Evolutionary conservation across 2,797 vertebrate genomes (phyloP).

Genomic region (Chromis chromis): DNA sequence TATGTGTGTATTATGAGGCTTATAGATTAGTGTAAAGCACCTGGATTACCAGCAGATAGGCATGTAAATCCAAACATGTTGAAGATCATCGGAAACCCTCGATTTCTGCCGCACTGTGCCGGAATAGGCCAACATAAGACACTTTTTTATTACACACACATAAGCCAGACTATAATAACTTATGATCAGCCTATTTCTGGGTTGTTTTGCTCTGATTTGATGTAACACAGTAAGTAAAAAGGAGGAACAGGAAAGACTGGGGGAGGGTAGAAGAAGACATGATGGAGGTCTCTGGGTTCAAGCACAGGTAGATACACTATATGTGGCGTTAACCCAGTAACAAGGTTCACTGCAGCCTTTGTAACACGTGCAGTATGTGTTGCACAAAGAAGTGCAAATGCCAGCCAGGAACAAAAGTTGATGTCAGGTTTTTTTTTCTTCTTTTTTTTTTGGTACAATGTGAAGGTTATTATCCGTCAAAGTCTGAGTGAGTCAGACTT

Average conservation of each 20-base stretch:
- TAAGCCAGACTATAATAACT: neutral
- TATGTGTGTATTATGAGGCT: conserved; percentile 27
- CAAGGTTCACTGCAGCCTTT: neutral
- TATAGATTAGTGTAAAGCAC: conserved; percentile 43
- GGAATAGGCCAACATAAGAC: neutral
- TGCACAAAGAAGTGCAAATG: neutral
- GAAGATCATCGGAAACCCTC: neutral
- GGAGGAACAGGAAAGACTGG: neutral
- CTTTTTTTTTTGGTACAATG: neutral
- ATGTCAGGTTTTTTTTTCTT: conserved; percentile 7
- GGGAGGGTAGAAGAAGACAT: conserved; percentile 2
- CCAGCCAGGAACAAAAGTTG: conserved; percentile 10
- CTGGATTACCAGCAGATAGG: conserved; percentile 18
- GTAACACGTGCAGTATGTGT: neutral
- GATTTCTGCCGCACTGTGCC: neutral
- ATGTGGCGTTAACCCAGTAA: conserved; percentile 6
- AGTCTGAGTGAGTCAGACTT: conserved; percentile 35
- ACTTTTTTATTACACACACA: neutral
- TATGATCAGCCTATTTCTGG: neutral
- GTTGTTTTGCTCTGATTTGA: conserved; percentile 5
- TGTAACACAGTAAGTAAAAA: neutral
- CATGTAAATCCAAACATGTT: conserved; percentile 1
- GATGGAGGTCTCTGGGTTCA: neutral
- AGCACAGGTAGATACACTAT: neutral
- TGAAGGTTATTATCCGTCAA: conserved; percentile 41